phyloP scores from a whole-genome alignment of 1,140 invertebrate genomes.

The Colletes gigas region DNA sequence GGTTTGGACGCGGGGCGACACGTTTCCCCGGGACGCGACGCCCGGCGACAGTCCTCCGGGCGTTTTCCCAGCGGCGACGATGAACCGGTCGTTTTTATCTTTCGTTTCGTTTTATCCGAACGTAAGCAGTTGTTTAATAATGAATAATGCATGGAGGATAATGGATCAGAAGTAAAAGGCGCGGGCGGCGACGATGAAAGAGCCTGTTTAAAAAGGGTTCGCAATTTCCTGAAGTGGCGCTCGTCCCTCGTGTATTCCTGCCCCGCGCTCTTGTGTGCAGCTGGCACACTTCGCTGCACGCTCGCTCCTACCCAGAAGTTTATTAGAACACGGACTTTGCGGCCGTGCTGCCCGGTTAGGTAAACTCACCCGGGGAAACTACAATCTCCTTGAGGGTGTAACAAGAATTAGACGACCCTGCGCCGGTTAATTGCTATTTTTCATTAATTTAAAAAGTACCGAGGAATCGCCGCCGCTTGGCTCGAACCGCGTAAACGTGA shows the following conservation, averaged over 20 bases:
- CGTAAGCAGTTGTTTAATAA: constrained; percentile 43
- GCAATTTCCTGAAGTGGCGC: constrained; percentile 52
- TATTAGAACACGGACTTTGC: constrained; percentile 48
- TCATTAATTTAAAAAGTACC: neutral
- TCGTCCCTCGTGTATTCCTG: constrained; percentile 26
- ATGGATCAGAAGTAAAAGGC: constrained; percentile 49
- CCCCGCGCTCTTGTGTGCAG: constrained; percentile 19
- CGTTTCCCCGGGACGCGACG: neutral
- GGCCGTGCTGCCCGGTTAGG: neutral
- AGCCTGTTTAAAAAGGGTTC: constrained; percentile 52
- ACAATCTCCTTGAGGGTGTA: constrained; percentile 23
- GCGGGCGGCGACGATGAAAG: constrained; percentile 42
- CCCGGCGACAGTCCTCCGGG: neutral
- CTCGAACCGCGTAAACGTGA: too few species aligned
- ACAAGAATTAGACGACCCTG: constrained; percentile 21
- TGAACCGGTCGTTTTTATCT: neutral
- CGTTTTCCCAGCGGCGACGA: neutral
- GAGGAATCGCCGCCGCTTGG: too few species aligned
- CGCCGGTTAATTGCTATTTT: constrained; percentile 11
- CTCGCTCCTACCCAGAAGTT: constrained; percentile 18
- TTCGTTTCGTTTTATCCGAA: constrained; percentile 10
- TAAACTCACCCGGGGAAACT: constrained; percentile 15
- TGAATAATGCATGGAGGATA: constrained; percentile 54
- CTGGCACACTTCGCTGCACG: constrained; percentile 30
- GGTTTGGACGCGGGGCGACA: neutral